phyloP scores from a whole-genome alignment of 2,888 invertebrate genomes.

The Bedellia somnulentella region DNA sequence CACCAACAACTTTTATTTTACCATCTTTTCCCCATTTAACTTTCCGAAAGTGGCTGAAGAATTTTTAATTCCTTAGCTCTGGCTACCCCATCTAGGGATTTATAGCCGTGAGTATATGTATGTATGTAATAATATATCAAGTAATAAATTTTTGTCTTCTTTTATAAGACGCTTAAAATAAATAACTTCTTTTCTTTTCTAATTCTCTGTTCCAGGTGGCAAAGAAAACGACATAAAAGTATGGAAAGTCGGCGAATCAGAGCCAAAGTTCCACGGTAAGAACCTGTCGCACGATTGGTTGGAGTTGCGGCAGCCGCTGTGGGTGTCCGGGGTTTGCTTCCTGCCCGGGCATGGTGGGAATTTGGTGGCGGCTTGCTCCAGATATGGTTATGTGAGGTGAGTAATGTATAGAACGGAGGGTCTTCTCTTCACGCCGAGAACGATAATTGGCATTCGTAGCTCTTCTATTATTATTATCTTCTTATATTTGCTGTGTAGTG shows the following conservation, averaged over 20 bases:
- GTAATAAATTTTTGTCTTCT: constrained; percentile 2
- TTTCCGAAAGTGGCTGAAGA: no score
- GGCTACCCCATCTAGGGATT: no score
- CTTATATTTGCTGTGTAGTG: no score
- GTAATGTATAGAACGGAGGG: background rate
- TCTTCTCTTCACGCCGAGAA: no score
- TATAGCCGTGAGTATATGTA: no score
- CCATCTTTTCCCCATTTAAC: no score
- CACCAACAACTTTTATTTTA: no score
- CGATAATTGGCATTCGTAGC: background rate
- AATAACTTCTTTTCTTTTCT: background rate
- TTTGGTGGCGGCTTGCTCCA: constrained; percentile 73
- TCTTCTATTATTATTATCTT: background rate
- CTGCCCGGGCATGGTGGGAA: constrained; percentile 60
- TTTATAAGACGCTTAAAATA: background rate
- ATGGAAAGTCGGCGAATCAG: constrained; percentile 66
- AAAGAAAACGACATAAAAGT: constrained; percentile 87
- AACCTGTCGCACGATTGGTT: constrained; percentile 83
- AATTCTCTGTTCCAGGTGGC: constrained; percentile 65
- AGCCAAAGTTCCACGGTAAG: constrained; percentile 63
- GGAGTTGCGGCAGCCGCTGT: constrained; percentile 80
- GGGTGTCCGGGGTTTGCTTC: constrained; percentile 84
- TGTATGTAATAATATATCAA: no score
- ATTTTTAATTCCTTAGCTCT: no score
- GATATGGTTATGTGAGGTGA: constrained; percentile 79